phyloP scores from a whole-genome alignment of 2,113 vertebrate genomes.

The Cyphomyrus discorhynchus region DNA sequence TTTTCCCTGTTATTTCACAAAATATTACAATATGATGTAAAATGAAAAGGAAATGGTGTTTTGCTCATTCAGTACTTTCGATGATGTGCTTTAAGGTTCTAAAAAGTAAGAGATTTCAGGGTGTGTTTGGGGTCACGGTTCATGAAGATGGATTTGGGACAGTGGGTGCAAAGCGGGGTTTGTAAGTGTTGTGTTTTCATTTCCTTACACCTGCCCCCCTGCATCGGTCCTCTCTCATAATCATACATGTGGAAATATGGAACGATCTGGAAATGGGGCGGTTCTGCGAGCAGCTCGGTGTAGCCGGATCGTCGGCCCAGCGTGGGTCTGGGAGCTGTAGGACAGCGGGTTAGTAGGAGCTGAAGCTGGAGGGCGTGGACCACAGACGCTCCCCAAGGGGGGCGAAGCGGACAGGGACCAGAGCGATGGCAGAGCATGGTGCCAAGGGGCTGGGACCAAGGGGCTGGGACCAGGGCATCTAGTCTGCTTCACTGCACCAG shows the following conservation, averaged over 20 bases:
- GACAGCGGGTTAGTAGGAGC: not conserved
- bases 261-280: not conserved
- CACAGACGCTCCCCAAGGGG: not conserved
- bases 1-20: not conserved
- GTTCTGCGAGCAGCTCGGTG: not conserved
- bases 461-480: not conserved
- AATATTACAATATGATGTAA: not conserved
- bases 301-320: not conserved
- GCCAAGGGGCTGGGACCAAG: not conserved
- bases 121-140: no score
- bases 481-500: constrained; percentile 25
- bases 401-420: not conserved
- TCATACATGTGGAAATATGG: not conserved
- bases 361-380: not conserved
- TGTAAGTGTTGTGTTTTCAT: not conserved
- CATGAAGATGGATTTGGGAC: not conserved
- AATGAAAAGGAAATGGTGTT: not conserved
- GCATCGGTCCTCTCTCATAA: not conserved
- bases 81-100: not conserved
- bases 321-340: not conserved
- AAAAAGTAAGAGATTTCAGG: not conserved
- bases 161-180: not conserved
- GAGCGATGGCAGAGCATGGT: not conserved
- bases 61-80: not conserved
- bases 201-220: not conserved